phyloP scores from a whole-genome alignment of 1,140 invertebrate genomes.

The Procambarus clarkii region DNA sequence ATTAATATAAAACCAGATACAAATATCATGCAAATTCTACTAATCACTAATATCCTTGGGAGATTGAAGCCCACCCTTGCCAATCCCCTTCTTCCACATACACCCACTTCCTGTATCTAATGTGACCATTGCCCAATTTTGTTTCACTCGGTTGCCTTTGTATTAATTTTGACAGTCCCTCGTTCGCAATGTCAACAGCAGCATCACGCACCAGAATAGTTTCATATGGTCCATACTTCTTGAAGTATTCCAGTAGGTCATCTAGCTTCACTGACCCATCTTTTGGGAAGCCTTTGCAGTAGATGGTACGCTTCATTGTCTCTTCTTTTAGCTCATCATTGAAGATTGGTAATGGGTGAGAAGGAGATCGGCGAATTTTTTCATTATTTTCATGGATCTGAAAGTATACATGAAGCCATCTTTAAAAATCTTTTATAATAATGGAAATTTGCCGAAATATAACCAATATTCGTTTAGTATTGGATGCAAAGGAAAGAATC shows the following conservation, averaged over 20 bases:
- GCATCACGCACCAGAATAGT: constrained; percentile 78
- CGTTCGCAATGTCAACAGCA: no score
- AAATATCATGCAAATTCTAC: no score
- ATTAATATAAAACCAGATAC: no score
- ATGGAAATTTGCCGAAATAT: no score
- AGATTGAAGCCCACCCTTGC: no score
- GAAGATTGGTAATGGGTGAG: constrained; percentile 88
- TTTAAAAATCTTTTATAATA: neutral
- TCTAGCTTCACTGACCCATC: constrained; percentile 81
- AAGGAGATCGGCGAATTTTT: constrained; percentile 87
- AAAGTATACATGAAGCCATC: neutral
- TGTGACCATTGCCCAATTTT: no score
- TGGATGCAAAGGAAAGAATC: no score
- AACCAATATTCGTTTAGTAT: neutral
- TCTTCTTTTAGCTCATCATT: constrained; percentile 90
- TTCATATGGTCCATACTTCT: constrained; percentile 83
- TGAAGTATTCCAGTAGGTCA: constrained; percentile 85
- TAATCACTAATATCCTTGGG: no score
- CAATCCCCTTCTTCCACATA: no score
- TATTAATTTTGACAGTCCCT: no score
- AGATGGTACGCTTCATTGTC: constrained; percentile 85
- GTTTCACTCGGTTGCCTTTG: no score
- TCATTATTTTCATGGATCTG: constrained; percentile 85
- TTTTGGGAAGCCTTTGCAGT: constrained; percentile 92
- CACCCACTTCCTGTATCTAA: no score